These are phyloP conservation scores for Catagonus wagneri DNA, from an alignment of 2,113 vertebrate genomes.

Conservation along the genomic window DNA sequence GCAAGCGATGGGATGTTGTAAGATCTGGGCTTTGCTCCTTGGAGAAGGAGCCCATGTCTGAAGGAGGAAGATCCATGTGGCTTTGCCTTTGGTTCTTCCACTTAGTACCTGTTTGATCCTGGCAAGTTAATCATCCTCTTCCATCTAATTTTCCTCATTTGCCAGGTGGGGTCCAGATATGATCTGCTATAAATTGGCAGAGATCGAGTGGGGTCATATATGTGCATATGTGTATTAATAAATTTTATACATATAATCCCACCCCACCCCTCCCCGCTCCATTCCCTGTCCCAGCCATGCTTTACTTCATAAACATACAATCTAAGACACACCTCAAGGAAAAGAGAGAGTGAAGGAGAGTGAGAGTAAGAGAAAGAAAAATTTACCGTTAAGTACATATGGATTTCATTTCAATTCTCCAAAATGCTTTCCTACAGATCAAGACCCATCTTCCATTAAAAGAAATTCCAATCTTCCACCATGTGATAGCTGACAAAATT, in stretches of 20 bases:
- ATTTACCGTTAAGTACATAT: not conserved
- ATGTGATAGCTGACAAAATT: not conserved
- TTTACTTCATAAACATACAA: not conserved
- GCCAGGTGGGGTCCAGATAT: not conserved
- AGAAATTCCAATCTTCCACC: not conserved
- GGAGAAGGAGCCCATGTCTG: not conserved
- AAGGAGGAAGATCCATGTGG: not conserved
- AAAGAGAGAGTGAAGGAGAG: not conserved
- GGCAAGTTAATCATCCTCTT: not conserved
- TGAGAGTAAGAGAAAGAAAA: not conserved
- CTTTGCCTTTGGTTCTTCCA: not conserved
- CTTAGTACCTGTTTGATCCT: not conserved
- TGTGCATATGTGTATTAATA: not conserved
- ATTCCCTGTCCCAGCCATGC: not conserved
- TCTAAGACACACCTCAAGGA: not conserved
- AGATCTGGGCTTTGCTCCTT: not conserved
- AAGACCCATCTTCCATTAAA: conserved; percentile 20
- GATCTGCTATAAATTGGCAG: not conserved
- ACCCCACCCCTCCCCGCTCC: too few relatives aligned
- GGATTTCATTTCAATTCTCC: not conserved
- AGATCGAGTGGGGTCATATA: not conserved
- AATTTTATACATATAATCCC: not conserved
- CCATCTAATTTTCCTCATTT: not conserved
- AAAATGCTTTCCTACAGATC: not conserved
- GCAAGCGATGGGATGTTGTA: not conserved